Conservation (phyloP, 2,888 invertebrate genomes). For the Ecliptopera silaceata region DNA sequence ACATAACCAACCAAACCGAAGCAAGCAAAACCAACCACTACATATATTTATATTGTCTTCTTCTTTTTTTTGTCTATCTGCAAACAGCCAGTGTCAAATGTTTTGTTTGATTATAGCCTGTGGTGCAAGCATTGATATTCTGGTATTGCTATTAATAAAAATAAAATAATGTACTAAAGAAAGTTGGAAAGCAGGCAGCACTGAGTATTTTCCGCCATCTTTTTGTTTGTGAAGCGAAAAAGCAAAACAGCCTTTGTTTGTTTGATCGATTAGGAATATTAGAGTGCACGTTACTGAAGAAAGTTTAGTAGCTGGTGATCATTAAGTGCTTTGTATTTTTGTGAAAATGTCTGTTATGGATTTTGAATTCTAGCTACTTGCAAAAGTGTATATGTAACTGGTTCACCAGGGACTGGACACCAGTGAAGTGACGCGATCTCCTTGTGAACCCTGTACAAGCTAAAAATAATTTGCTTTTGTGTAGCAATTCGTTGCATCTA, state of each 20-base stretch:
- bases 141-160: no score
- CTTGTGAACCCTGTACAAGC: conserved; percentile 66
- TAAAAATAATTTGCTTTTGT: conserved; percentile 67
- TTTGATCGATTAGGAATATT: not conserved
- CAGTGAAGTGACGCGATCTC: conserved; percentile 78
- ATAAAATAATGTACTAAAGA: no score
- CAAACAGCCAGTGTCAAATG: no score
- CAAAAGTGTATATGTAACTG: conserved; percentile 54
- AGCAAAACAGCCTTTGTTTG: conserved; percentile 20
- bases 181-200: no score
- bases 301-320: conserved; percentile 7
- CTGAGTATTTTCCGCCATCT: conserved; percentile 18
- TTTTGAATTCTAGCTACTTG: conserved; percentile 67
- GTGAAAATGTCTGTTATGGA: conserved; percentile 78
- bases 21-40: no score
- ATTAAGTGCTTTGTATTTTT: conserved; percentile 22
- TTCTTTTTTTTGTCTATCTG: no score
- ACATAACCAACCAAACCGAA: no score
- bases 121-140: no score
- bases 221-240: conserved; percentile 16
- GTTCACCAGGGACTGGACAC: conserved; percentile 54
- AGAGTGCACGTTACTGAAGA: not conserved
- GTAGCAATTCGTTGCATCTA: conserved; percentile 64
- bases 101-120: no score
- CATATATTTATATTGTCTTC: no score